phyloP scores from a whole-genome alignment of 2,888 invertebrate species.

The Dusona sp. region DNA sequence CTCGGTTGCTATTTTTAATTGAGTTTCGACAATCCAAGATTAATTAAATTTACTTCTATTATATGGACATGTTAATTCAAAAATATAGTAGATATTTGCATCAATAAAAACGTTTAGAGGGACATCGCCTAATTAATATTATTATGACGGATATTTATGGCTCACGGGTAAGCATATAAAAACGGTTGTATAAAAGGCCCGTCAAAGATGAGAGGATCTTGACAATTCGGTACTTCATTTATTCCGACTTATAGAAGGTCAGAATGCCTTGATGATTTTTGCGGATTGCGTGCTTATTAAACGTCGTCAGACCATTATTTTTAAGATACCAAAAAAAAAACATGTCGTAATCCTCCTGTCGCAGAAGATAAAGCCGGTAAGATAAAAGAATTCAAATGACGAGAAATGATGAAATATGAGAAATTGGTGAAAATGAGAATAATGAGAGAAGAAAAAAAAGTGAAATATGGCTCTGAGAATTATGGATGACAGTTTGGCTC shows the following conservation, averaged over 20 bases:
- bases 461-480: background rate
- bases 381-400: background rate
- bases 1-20: background rate
- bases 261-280: background rate
- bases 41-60: background rate
- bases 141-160: background rate
- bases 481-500: background rate
- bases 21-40: background rate
- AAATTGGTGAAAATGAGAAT: background rate
- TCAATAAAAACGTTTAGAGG: background rate
- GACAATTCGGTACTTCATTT: background rate
- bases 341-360: background rate
- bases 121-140: conserved; percentile 7
- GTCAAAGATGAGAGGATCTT: background rate
- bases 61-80: conserved; percentile 15
- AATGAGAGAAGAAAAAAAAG: background rate
- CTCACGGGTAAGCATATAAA: background rate
- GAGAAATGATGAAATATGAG: background rate
- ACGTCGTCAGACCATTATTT: conserved; percentile 1
- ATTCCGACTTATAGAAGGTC: background rate
- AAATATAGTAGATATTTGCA: background rate
- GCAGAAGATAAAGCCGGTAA: background rate
- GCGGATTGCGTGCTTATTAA: background rate
- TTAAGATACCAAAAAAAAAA: background rate
- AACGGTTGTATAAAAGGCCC: background rate